A percentile compares a stretch with the other conserved stretches of the same genome.
These are phyloP conservation scores for Lepidostoma basale DNA, from an alignment of 1,140 invertebrate genomes.

Conservation along the genomic window DNA sequence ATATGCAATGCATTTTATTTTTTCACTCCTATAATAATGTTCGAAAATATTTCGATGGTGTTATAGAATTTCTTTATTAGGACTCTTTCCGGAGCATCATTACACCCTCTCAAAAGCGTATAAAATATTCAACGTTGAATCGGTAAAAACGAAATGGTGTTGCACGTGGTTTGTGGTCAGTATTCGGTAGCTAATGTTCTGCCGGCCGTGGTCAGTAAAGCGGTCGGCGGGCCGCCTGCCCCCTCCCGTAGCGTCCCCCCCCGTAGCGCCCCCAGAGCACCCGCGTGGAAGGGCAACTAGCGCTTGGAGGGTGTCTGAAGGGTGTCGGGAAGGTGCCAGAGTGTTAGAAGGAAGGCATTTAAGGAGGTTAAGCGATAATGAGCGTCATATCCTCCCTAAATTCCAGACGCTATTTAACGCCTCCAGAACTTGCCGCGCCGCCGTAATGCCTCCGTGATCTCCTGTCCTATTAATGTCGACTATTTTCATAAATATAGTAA, in stretches of 20 bases:
- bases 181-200: not conserved
- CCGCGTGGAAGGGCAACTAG: not conserved
- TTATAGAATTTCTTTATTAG: too few relatives aligned
- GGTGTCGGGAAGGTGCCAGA: not conserved
- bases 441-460: not conserved
- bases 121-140: too few relatives aligned
- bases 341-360: not conserved
- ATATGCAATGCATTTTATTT: too few relatives aligned
- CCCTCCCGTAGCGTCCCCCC: not conserved
- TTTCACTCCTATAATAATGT: too few relatives aligned
- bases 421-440: not conserved
- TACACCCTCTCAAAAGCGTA: too few relatives aligned
- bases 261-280: not conserved
- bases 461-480: not conserved
- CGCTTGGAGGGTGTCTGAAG: not conserved
- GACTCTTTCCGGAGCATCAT: too few relatives aligned
- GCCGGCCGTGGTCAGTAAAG: constrained; percentile 10
- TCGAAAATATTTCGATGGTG: too few relatives aligned
- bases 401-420: constrained; percentile 23
- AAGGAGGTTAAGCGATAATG: constrained; percentile 7
- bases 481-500: not conserved
- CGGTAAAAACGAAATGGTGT: not conserved
- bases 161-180: constrained; percentile 1
- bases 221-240: not conserved
- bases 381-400: constrained; percentile 23